These are phyloP conservation scores for Amphipoea oculea DNA, from an alignment of 2,888 invertebrate genomes.

Conservation along the genomic window DNA sequence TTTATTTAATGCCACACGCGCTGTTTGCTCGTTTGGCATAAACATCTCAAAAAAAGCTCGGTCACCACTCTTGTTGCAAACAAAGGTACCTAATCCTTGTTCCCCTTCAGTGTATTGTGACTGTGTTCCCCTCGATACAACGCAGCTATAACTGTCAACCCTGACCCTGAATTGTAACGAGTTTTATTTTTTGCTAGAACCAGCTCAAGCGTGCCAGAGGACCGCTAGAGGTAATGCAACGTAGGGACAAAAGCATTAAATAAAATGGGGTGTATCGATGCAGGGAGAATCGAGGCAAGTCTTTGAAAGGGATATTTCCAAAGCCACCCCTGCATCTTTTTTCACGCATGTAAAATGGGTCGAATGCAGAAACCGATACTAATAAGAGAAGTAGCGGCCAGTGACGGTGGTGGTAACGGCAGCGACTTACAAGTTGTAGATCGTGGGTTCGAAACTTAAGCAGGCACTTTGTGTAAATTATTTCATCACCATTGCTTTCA, in stretches of 20 bases:
- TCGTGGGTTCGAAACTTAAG: background rate
- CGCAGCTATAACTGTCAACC: background rate
- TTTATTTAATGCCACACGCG: background rate
- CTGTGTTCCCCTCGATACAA: background rate
- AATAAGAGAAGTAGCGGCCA: background rate
- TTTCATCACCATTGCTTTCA: background rate
- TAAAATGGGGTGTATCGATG: background rate
- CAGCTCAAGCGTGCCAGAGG: background rate
- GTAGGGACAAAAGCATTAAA: background rate
- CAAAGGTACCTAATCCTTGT: background rate
- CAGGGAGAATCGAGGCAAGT: background rate
- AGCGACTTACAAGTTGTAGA: background rate
- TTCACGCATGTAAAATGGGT: background rate
- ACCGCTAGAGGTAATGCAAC: background rate
- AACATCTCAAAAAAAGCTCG: background rate
- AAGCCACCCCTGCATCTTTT: background rate
- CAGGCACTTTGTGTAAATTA: background rate
- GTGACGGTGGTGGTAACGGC: too few species aligned
- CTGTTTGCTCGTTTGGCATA: background rate
- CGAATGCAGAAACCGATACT: background rate
- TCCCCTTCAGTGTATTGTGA: constrained; percentile 5
- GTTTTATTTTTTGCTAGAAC: background rate
- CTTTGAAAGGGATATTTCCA: background rate
- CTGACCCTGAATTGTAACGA: constrained; percentile 9
- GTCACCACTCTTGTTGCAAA: constrained; percentile 5